These are phyloP conservation scores for Chelonus insularis DNA, from an alignment of 1,140 invertebrate species.

Conservation along the genomic window DNA sequence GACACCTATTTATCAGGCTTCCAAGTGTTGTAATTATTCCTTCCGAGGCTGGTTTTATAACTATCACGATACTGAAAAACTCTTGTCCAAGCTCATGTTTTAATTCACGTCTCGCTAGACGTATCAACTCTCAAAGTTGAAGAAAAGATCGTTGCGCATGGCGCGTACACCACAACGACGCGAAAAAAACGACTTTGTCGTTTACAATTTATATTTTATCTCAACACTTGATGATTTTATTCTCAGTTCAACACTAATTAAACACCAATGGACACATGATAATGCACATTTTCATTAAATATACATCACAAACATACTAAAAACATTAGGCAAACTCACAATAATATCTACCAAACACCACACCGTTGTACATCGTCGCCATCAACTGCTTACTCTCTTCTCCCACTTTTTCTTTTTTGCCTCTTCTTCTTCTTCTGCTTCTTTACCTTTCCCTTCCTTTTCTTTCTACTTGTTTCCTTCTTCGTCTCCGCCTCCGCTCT, in stretches of 20 bases:
- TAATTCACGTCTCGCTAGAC: background rate
- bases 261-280: too few relatives aligned
- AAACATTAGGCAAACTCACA: constrained; percentile 16
- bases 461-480: constrained; percentile 14
- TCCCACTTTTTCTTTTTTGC: constrained; percentile 10
- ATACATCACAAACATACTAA: too few relatives aligned
- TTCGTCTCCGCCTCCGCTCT: constrained; percentile 11
- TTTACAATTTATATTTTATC: background rate
- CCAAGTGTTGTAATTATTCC: background rate
- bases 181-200: constrained; percentile 4
- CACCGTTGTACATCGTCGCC: constrained; percentile 27
- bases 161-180: constrained; percentile 18
- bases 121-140: constrained; percentile 4
- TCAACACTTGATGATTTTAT: background rate
- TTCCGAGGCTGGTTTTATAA: background rate
- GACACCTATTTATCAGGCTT: background rate
- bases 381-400: constrained; percentile 25
- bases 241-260: too few relatives aligned
- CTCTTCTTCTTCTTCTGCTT: background rate
- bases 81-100: background rate
- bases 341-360: constrained; percentile 15
- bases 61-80: background rate
- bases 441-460: constrained; percentile 2
- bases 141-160: constrained; percentile 6
- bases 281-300: too few relatives aligned